Evolutionary conservation across 2,888 invertebrate species (phyloP), one percentile per base, ranked within the genome.

Genomic region (Cheilosia scutellata): DNA sequence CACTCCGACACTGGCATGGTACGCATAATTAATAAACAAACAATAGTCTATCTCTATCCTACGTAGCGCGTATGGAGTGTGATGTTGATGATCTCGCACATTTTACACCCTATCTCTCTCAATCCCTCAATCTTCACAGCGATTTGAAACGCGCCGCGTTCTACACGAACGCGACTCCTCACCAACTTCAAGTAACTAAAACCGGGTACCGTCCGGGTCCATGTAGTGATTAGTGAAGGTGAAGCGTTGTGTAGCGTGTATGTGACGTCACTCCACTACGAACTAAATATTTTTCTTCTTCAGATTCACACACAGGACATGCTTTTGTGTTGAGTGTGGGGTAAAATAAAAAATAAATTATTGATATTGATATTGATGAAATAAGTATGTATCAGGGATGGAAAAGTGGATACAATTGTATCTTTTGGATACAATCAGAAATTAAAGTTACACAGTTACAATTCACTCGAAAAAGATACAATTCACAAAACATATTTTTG

Each of bases 11-110:
- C 20, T 20, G 20, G 20, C 2, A 20, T 20, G 20, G 31, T 47
- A 76, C 75, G 75, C 72, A 68, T 47, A 74, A 74, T 80, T 80
- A 33, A 74, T 80, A 74, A 74, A 62, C 66, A 74, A 80, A 74
- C 60, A 74, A 27, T 47, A 51, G 29, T 37, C 37, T 55, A 2
- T 20, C 20, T n/a, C 20, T 20, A 20, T 20, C 20, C 20, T 20
- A 20, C 20, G 20, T 20, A 20, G 20, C 20, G 20, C 20, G 20
- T 20, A 1, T 20, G 20, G 20, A 20, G 20, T 20, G 20, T 20
- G 20, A 1, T 20, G 20, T 0, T 20, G 20, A 1, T 20, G 20
- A 20, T 20, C 20, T 20, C 20, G 0, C 20, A 1, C 20, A 20
- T 20, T 20, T 20, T 20, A 20, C 20, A 20, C 20, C 20, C 20